Evolutionary conservation across 2,888 invertebrate species (phyloP).

Genomic region (Cephus spinipes): DNA sequence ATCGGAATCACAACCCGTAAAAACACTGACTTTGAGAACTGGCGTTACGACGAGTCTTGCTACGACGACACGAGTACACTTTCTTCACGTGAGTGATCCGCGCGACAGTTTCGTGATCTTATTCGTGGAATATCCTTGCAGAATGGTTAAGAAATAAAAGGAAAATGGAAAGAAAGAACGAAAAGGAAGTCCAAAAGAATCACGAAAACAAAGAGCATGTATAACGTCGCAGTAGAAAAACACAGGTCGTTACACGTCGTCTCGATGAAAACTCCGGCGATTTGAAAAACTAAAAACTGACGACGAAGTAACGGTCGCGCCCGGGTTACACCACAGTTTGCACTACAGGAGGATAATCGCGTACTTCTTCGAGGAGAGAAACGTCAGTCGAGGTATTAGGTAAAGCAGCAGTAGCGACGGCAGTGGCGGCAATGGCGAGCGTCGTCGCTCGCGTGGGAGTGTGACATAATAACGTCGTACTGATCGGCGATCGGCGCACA

Average conservation of each 20-base stretch:
- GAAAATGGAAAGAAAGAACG: neutral
- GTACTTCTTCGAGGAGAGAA: neutral
- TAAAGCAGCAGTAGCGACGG: slow-evolving; percentile 13
- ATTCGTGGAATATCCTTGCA: neutral
- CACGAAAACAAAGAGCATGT: neutral
- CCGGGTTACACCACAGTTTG: neutral
- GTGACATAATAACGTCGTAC: slow-evolving; percentile 57
- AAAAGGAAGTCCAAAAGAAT: neutral
- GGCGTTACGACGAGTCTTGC: neutral
- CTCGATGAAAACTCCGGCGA: neutral
- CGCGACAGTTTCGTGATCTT: neutral
- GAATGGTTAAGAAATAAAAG: neutral
- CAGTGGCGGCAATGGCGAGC: slow-evolving; percentile 38
- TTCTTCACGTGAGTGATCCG: neutral
- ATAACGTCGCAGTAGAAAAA: neutral
- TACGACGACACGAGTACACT: neutral
- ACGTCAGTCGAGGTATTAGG: neutral
- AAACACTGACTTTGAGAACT: neutral
- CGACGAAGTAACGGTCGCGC: slow-evolving; percentile 49
- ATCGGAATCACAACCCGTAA: neutral
- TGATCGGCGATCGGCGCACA: slow-evolving; percentile 29
- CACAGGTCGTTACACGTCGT: neutral
- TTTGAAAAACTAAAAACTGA: neutral
- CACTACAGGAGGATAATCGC: neutral
- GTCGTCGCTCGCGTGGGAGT: slow-evolving; percentile 61